These are phyloP conservation scores for Clupea harengus DNA, from an alignment of 2,113 vertebrate genomes.

Conservation along the genomic window DNA sequence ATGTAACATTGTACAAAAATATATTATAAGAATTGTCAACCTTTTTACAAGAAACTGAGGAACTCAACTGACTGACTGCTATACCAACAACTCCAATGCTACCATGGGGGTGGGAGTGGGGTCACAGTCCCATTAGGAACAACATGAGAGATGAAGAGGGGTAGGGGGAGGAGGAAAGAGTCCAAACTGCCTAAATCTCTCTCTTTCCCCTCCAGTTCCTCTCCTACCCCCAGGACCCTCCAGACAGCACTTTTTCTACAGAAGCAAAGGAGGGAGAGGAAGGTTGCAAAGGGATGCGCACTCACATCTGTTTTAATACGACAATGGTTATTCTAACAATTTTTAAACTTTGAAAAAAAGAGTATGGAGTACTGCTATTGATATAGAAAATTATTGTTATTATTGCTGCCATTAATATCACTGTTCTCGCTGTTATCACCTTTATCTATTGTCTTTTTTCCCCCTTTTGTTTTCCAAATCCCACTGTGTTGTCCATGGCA, in stretches of 20 bases:
- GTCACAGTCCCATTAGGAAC: not conserved
- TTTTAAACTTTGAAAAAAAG: slow-evolving; percentile 71
- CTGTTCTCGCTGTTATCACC: slow-evolving; percentile 73
- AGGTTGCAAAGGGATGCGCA: slow-evolving; percentile 45
- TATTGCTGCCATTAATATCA: slow-evolving; percentile 65
- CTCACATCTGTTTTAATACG: slow-evolving; percentile 75
- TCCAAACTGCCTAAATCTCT: slow-evolving; percentile 67
- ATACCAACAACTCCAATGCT: slow-evolving; percentile 25
- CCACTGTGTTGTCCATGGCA: not conserved
- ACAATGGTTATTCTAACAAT: slow-evolving; percentile 71
- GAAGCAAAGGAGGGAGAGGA: slow-evolving; percentile 9
- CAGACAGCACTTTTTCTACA: slow-evolving; percentile 13
- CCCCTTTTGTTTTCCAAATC: not conserved
- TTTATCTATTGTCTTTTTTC: not conserved
- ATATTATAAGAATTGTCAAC: slow-evolving; percentile 46
- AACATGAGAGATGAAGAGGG: slow-evolving; percentile 30
- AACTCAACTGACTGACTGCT: slow-evolving; percentile 45
- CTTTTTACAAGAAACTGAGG: slow-evolving; percentile 52
- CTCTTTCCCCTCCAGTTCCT: slow-evolving; percentile 58
- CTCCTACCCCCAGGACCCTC: slow-evolving; percentile 25
- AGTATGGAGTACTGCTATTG: slow-evolving; percentile 63
- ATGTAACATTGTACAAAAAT: slow-evolving; percentile 17
- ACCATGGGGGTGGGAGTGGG: not conserved
- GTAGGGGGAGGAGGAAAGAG: slow-evolving; percentile 55
- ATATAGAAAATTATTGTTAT: slow-evolving; percentile 67